These are phyloP conservation scores for Theristicus caerulescens DNA, from an alignment of 2,113 vertebrate genomes.

Conservation along the genomic window DNA sequence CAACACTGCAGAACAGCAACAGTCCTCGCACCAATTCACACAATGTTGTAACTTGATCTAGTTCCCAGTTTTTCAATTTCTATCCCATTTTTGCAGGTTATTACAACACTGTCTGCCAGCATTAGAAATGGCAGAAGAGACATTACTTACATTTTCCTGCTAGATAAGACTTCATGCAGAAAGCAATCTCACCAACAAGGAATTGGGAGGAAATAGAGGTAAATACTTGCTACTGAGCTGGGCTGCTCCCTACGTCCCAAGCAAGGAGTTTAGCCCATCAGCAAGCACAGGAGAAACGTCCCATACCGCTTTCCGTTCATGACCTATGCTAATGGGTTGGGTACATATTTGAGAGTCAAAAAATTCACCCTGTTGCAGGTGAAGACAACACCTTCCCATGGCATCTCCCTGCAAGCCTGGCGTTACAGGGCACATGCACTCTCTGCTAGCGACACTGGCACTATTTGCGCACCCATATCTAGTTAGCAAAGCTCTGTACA, in stretches of 20 bases:
- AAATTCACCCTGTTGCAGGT: background rate
- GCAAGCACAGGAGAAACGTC: background rate
- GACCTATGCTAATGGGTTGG: background rate
- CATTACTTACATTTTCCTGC: background rate
- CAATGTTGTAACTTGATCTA: background rate
- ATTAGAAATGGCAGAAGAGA: background rate
- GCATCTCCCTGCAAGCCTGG: background rate
- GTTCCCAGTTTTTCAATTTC: background rate
- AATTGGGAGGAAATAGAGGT: background rate
- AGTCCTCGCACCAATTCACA: background rate
- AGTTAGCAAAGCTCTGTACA: background rate
- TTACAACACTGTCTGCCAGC: background rate
- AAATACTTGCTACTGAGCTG: background rate
- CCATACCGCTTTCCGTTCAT: too few species aligned
- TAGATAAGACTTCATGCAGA: background rate
- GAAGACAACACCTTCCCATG: background rate
- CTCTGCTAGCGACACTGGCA: background rate
- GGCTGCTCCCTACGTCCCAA: background rate
- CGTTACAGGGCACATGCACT: fast-evolving
- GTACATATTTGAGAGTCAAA: background rate
- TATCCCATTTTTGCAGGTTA: background rate
- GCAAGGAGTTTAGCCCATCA: background rate
- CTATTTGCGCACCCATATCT: fast-evolving
- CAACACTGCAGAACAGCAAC: background rate
- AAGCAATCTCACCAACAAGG: background rate